Conservation (phyloP, 2,797 vertebrate genomes). For the Poeciliopsis presidionis region DNA sequence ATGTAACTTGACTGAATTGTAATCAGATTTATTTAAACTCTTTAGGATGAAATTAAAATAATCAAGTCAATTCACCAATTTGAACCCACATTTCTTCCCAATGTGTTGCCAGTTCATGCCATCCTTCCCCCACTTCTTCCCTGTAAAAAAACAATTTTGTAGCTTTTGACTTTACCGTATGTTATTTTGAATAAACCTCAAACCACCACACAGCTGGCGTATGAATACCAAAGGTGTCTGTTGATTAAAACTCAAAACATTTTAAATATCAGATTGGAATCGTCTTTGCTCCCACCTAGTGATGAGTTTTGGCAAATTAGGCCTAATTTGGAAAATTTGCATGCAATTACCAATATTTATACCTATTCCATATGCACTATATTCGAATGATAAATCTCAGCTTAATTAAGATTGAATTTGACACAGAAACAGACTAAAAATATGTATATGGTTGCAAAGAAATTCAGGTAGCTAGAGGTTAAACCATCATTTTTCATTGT, state of each 20-base stretch:
- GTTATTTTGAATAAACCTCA: background rate
- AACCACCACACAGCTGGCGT: background rate
- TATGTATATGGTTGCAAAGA: background rate
- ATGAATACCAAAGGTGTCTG: background rate
- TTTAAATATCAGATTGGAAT: background rate
- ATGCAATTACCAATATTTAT: background rate
- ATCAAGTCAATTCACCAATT: background rate
- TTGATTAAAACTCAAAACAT: background rate
- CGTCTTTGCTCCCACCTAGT: too few relatives aligned
- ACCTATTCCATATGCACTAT: background rate
- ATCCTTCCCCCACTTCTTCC: background rate
- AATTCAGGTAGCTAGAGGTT: background rate
- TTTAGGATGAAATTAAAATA: background rate
- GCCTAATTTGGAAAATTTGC: background rate
- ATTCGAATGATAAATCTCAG: background rate
- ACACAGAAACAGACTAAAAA: background rate
- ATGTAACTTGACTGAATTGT: background rate
- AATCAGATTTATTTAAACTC: background rate
- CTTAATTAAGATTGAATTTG: background rate
- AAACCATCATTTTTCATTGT: background rate
- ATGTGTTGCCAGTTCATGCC: background rate
- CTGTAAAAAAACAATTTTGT: background rate
- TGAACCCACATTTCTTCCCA: background rate
- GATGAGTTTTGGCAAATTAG: background rate
- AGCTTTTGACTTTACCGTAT: background rate